phyloP scores from a whole-genome alignment of 1,140 invertebrate genomes.

The Antheraea pernyi region DNA sequence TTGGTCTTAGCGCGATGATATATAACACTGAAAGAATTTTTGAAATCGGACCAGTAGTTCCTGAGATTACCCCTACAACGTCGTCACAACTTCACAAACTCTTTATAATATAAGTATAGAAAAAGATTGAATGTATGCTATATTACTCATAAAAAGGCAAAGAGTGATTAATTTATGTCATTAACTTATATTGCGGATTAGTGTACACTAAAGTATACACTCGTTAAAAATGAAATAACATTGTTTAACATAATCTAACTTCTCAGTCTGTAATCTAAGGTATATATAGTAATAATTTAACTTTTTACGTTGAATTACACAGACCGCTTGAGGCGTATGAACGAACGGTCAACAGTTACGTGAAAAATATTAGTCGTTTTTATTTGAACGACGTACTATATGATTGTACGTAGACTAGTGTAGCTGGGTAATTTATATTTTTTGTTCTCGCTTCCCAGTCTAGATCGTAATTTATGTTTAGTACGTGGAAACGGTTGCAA shows the following conservation, averaged over 20 bases:
- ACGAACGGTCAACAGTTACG: slow-evolving; percentile 31
- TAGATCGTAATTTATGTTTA: slow-evolving; percentile 25
- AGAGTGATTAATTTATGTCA: no score
- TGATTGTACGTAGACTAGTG: slow-evolving; percentile 21
- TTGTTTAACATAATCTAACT: slow-evolving; percentile 64
- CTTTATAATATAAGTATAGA: no score
- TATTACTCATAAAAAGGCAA: no score
- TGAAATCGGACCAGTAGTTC: no score
- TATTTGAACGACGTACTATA: slow-evolving; percentile 30
- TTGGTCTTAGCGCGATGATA: no score
- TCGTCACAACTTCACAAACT: no score
- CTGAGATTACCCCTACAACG: no score
- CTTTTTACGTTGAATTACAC: slow-evolving; percentile 46
- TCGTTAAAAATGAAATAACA: slow-evolving; percentile 37
- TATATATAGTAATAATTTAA: slow-evolving; percentile 48
- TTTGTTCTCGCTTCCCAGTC: slow-evolving; percentile 16
- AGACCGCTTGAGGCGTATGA: slow-evolving; percentile 29
- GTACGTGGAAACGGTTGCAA: slow-evolving; percentile 30
- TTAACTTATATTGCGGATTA: no score
- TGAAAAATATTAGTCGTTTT: slow-evolving; percentile 30
- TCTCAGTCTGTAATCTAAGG: slow-evolving; percentile 57
- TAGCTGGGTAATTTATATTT: slow-evolving; percentile 17
- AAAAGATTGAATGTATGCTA: no score
- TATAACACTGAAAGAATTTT: no score
- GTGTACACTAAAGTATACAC: slow-evolving; percentile 22